Evolutionary conservation across 2,888 invertebrate genomes (phyloP), one percentile per base, ranked within the genome.

Genomic region (Phyllotreta striolata): DNA sequence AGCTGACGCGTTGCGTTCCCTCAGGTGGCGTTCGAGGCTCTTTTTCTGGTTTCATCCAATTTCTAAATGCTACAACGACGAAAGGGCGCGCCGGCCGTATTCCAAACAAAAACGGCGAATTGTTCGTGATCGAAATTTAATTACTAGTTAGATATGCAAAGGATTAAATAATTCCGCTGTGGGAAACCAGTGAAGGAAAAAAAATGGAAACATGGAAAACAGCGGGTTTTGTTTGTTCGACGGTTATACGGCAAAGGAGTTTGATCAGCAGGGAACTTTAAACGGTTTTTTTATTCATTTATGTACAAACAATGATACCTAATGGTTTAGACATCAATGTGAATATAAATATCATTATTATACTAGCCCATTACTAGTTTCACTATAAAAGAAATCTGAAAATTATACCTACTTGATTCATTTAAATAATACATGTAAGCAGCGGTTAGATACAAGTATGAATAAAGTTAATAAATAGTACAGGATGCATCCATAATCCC

Each of bases 1-100:
- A 43, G 43, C 34, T 35, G 56, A 44, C 55, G 55, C 6, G 4
- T 49, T 5, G 34, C 56, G 37, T 44, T 56, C 56, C 56, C 56
- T 44, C 56, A 56, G 56, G 56, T 56, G 46, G 13, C 6, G 24
- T 40, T 55, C 41, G 7, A 12, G 39, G 54, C 51, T n/a, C 4
- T 51, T 37, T 51, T 51, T 35, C 24, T 47, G 47, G 14, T 13
- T 49, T 49, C 37, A 49, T 49, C 24, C 13, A 47, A 13, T 51
- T 51, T 38, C 9, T 3, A 41, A n/a, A 10, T 10, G 41, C 41
- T 51, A 35, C 10, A 51, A 38, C 37, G 10, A 24, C 51, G 38
- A 14, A 44, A 44, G 24, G 24, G 24, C 24, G 24, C 24, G 1
- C 4, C 24, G 24, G 24, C 24, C 24, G 24, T 24, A 24, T 24